These are phyloP conservation scores for Cherax destructor DNA, from an alignment of 1,140 invertebrate genomes.

Conservation along the genomic window DNA sequence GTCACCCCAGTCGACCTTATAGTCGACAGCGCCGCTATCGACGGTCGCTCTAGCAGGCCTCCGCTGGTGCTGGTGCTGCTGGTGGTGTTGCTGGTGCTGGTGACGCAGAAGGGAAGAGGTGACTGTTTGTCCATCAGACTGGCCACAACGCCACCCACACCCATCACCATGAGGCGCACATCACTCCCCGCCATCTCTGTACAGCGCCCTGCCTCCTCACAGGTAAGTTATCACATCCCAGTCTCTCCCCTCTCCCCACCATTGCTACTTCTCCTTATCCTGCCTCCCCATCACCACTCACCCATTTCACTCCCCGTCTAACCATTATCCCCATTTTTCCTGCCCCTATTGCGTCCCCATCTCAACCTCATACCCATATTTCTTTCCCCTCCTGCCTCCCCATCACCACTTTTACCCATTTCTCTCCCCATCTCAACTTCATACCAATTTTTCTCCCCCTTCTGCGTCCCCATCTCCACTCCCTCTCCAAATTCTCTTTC, in stretches of 20 bases:
- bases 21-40: too few relatives aligned
- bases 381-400: neutral
- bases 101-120: neutral
- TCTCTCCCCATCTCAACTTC: neutral
- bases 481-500: neutral
- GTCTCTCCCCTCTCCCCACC: too few relatives aligned
- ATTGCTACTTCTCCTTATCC: neutral
- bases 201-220: conserved; percentile 50
- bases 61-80: neutral
- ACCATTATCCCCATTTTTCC: neutral
- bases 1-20: neutral
- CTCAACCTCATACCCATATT: neutral
- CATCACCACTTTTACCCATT: neutral
- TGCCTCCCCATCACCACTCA: too few relatives aligned
- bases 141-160: neutral
- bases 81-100: neutral
- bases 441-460: neutral
- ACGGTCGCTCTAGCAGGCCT: neutral
- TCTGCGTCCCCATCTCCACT: too few relatives aligned
- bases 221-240: conserved; percentile 6
- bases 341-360: neutral
- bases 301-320: too few relatives aligned
- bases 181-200: conserved; percentile 61
- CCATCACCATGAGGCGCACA: conserved; percentile 44
- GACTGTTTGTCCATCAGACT: neutral